Base-by-base conservation (phyloP, 2,888 invertebrate species). In the Gymnoscelis rufifasciata region DNA sequence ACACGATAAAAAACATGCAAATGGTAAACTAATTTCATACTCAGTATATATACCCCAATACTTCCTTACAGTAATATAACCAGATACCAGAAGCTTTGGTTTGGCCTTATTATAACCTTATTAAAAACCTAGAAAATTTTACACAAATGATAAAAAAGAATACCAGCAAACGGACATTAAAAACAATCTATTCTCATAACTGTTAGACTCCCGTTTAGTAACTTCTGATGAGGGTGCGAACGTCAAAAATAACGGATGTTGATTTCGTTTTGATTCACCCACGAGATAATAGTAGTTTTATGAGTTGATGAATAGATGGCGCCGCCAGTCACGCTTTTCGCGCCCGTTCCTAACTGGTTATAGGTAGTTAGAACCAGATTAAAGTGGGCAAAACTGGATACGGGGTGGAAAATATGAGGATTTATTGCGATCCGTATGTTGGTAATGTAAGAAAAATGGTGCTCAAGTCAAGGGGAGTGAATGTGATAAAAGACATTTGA, bases 221-320 rank as follows among this genome's bases (percentile, higher is more conserved):
- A 40, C 65, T 62, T 67, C 74, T 82, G 82, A 83, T 80, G 83
- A 82, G 83, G 80, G 83, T 78, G 73, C 64, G 68, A 71, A 71
- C 61, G 74, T 70, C 77, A 73, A 74, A 80, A 78, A 78, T 83
- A 83, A 81, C 77, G 75, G 71, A 83, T 81, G 83, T 74, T 84
- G 83, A 88, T 86, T 83, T 78, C 71, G 64, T 78, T 87, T 87
- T 83, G 83, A 87, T 86, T 81, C 71, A 72, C 77, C 74, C 77
- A 62, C 74, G 64, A 72, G 76, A 83, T 84, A 82, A 84, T 81
- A 75, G 70, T 69, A 72, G 72, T 82, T 83, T 83, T 71, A 83
- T 82, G 74, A 83, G 71, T 72, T 66, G 64, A 67, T 65, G 64
- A 62, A 68, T 72, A 70, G 68, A 71, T 76, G 66, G 57, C 66